Evolutionary conservation across 2,888 invertebrate genomes (phyloP), one percentile per base, ranked within the genome.

Genomic region (Sarcophaga caerulescens): DNA sequence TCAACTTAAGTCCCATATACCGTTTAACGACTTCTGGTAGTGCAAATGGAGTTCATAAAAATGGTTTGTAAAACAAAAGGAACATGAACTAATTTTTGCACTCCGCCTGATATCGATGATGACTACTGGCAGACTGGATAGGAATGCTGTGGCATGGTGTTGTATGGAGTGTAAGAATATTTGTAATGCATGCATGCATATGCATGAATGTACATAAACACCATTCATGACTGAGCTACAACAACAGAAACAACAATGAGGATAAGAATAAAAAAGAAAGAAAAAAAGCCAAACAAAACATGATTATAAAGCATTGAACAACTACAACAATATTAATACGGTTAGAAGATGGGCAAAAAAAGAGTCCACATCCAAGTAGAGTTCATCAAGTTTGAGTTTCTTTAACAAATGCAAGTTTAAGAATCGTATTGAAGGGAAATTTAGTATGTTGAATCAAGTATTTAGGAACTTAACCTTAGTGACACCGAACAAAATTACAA

Each of bases 21-120:
- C 35, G 35, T 10, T 35, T 8, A 35, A 35, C 35, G 35, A 35
- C 8, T 35, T 35, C 35, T 35, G 35, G 10, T 35, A 6, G 35
- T 4, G 25, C 1, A 52, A 2, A 52, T 52, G 52, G 5, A 52
- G 52, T 52, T 14, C 52, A 52, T 52, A 52, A 69, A 63, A 63
- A 75, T 11, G 6, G 57, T 14, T 35, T 35, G n/a, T 3, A n/a
- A 77, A 70, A 45, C 45, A 74, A 21, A 23, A 74, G 19, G 10
- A 78, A 77, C 52, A 63, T 66, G 70, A 82, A 76, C 71, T 82
- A 82, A 85, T 85, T 79, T 79, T 79, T 52, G 52, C 71, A 75
- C 75, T 65, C 68, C 76, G 45, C 62, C 52, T 74, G 70, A 82
- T 70, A 76, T 81, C 78, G 57, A 74, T 76, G 76, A 81, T 63